A percentile compares a stretch with the other conserved stretches of the same genome.
phyloP scores from a whole-genome alignment of 2,797 vertebrate genomes.

The Rhyacichthys aspro region DNA sequence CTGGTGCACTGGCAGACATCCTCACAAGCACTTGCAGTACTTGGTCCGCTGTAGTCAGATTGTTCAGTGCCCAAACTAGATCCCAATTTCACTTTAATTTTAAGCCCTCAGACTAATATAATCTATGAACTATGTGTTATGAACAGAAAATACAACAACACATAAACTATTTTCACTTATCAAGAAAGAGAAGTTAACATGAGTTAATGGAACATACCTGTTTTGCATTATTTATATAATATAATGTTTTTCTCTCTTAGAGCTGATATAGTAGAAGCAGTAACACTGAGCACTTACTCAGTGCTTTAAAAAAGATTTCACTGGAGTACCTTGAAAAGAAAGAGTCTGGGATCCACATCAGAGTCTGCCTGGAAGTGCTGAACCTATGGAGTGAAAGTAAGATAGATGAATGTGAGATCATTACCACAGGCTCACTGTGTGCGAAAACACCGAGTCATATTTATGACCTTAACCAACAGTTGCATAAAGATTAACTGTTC shows the following conservation, averaged over 20 bases:
- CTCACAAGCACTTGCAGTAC: constrained; percentile 36
- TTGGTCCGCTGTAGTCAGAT: constrained; percentile 58
- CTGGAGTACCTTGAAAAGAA: constrained; percentile 94
- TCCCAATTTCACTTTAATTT: constrained; percentile 18
- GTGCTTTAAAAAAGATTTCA: constrained; percentile 4
- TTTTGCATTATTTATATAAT: constrained; percentile 42
- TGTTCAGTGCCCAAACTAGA: constrained; percentile 31
- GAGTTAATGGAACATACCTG: constrained; percentile 21
- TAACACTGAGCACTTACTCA: not conserved
- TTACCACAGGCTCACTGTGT: not conserved
- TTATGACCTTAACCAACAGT: not conserved
- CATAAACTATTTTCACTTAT: not conserved
- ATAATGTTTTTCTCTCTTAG: too few relatives aligned
- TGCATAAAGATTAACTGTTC: not conserved
- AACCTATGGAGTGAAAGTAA: constrained; percentile 80
- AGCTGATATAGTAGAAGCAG: not conserved
- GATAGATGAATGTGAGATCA: constrained; percentile 2
- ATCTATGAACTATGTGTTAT: not conserved
- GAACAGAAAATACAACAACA: not conserved
- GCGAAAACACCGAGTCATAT: not conserved
- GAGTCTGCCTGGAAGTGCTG: constrained; percentile 97
- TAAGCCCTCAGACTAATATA: not conserved
- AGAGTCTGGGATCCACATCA: constrained; percentile 99
- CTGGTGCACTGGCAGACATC: constrained; percentile 40
- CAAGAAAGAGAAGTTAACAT: not conserved